A percentile compares a stretch with the other conserved stretches of the same genome.
These are phyloP conservation scores for Mormyrus iriodes DNA, from an alignment of 2,113 vertebrate genomes.

Conservation along the genomic window DNA sequence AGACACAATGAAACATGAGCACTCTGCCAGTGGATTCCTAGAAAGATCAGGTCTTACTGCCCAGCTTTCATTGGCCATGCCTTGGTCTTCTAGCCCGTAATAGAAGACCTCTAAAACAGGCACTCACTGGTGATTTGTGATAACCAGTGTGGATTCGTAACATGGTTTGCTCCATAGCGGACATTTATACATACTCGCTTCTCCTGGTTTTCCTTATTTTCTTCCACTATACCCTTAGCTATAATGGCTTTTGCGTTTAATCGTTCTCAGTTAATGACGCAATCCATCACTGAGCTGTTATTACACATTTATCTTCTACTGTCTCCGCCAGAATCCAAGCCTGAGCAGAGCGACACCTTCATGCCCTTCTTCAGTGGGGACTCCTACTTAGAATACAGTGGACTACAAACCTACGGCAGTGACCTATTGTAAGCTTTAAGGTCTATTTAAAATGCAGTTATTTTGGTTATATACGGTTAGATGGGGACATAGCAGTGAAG, in stretches of 20 bases:
- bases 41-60: conserved; percentile 32
- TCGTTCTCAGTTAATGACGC: not conserved
- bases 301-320: not conserved
- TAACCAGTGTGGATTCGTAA: not conserved
- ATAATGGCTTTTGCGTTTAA: not conserved
- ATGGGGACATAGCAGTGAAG: not conserved
- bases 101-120: not conserved
- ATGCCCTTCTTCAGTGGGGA: conserved; percentile 79
- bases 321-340: conserved; percentile 42
- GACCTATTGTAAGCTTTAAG: conserved; percentile 79
- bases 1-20: conserved; percentile 57
- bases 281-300: not conserved
- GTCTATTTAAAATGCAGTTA: not conserved
- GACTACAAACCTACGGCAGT: conserved; percentile 78
- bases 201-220: not conserved
- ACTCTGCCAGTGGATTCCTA: conserved; percentile 43
- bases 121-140: not conserved
- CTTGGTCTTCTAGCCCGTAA: conserved; percentile 11
- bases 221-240: not conserved
- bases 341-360: conserved; percentile 65
- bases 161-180: not conserved
- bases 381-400: conserved; percentile 86
- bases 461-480: not conserved
- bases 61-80: conserved; percentile 6
- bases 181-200: not conserved